A percentile compares a stretch with the other conserved stretches of the same genome.
phyloP scores from a whole-genome alignment of 2,797 vertebrate genomes.

The Hemitrygon akajei region DNA sequence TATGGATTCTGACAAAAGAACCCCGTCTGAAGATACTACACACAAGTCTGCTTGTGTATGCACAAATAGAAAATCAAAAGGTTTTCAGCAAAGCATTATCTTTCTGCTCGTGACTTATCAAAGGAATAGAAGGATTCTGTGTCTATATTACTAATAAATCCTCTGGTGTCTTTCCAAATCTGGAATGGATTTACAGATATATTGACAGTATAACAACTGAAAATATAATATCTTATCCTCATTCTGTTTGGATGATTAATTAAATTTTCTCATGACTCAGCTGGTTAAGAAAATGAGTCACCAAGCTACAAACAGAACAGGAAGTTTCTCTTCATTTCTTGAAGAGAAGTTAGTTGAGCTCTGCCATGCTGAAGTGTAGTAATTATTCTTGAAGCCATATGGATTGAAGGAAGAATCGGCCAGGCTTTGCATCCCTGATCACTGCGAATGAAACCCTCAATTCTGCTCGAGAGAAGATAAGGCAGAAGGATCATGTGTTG shows the following conservation, averaged over 20 bases:
- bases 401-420: not conserved
- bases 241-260: not conserved
- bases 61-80: slow-evolving; percentile 4
- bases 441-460: not conserved
- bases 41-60: not conserved
- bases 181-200: not conserved
- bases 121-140: not conserved
- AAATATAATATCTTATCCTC: not conserved
- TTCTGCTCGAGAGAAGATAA: not conserved
- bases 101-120: not conserved
- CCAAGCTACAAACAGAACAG: too few relatives aligned
- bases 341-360: not conserved
- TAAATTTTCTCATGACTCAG: not conserved
- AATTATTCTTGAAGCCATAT: not conserved
- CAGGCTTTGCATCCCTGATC: not conserved
- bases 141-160: not conserved
- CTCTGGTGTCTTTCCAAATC: not conserved
- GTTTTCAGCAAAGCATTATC: not conserved
- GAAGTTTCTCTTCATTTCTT: not conserved
- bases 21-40: not conserved
- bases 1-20: not conserved
- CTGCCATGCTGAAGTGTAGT: too few relatives aligned
- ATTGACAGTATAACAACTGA: not conserved
- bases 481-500: not conserved
- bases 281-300: not conserved